Base-by-base conservation (phyloP, 1,140 invertebrate species). In the Drosophila ironensis region DNA sequence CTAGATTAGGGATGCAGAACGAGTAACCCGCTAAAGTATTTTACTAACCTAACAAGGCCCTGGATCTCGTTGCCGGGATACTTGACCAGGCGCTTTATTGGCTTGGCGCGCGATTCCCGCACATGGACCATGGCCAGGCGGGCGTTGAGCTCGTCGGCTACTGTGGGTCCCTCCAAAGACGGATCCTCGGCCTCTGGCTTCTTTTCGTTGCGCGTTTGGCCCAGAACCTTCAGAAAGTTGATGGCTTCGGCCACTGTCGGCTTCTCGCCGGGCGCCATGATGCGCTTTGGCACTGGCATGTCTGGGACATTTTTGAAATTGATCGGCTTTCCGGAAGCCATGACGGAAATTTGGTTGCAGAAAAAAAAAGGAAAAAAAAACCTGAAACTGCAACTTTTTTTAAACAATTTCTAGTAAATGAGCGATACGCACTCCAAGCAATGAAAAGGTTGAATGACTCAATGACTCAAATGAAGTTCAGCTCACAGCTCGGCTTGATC, bases 131-230 rank as follows among this genome's bases (percentile, higher is more conserved):
- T 68, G 19, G 63, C 61, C 22, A 86, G 35, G 0, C 72, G 72
- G 0, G 67, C 68, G 16, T 89, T 87, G 1, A 89, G 22, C 44
- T 89, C 87, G 47, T 89, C 74, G 0, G 71, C 69, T 7, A 89
- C 87, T 2, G 86, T 78, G 16, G 56, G 54, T 5, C 30, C 57
- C n/a, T 72, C 68, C 4, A 28, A 11, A 11, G 24, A 8, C 6
- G 30, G 12, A 0, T 48, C 27, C 3, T 48, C 22, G 4, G 20
- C 19, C 8, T 30, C 14, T 12, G 11, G 11, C n/a, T 33, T 41
- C 1, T 11, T 14, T 12, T 11, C 14, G 4, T 3, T 14, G 12
- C 12, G 53, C 28, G 2, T 37, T n/a, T 19, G 17, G 27, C 59
- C 71, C 3, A 44, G 37, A 1, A 44, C 24, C 25, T 63, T 70